Percentiles rank a stretch among this genome's conserved stretches.
phyloP scores from a whole-genome alignment of 1,140 invertebrate genomes.

The Drosophila equinoxialis region DNA sequence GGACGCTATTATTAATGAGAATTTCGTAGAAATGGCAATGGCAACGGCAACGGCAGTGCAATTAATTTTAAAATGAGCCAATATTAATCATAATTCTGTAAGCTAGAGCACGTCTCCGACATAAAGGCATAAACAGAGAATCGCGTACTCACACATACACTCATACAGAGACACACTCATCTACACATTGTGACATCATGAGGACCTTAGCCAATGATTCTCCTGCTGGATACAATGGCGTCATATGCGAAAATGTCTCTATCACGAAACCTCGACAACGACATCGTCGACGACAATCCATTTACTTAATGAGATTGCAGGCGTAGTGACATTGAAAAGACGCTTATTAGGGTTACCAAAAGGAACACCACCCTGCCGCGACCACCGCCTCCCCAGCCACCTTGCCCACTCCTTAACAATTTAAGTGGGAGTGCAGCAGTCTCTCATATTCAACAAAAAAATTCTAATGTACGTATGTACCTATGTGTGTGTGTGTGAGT shows the following conservation, averaged over 20 bases:
- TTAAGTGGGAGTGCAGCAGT: constrained; percentile 41
- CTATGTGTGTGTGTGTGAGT: constrained; percentile 37
- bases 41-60: constrained; percentile 29
- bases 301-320: constrained; percentile 75
- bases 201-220: constrained; percentile 17
- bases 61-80: constrained; percentile 75
- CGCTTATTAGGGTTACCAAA: constrained; percentile 46
- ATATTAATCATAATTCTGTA: constrained; percentile 73
- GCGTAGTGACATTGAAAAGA: constrained; percentile 67
- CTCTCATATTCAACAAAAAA: constrained; percentile 44
- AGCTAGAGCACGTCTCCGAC: constrained; percentile 39
- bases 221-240: constrained; percentile 56
- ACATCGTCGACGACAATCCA: constrained; percentile 61
- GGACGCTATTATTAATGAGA: constrained; percentile 39
- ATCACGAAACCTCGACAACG: constrained; percentile 59
- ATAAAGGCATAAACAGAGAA: constrained; percentile 10
- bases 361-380: neutral
- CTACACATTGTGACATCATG: constrained; percentile 32
- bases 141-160: constrained; percentile 7
- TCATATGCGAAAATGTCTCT: constrained; percentile 68
- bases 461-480: constrained; percentile 28
- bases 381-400: neutral
- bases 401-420: neutral
- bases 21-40: neutral
- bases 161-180: neutral